Evolutionary conservation across 2,113 vertebrate species (phyloP).

Genomic region (Eudyptes chrysolophus): DNA sequence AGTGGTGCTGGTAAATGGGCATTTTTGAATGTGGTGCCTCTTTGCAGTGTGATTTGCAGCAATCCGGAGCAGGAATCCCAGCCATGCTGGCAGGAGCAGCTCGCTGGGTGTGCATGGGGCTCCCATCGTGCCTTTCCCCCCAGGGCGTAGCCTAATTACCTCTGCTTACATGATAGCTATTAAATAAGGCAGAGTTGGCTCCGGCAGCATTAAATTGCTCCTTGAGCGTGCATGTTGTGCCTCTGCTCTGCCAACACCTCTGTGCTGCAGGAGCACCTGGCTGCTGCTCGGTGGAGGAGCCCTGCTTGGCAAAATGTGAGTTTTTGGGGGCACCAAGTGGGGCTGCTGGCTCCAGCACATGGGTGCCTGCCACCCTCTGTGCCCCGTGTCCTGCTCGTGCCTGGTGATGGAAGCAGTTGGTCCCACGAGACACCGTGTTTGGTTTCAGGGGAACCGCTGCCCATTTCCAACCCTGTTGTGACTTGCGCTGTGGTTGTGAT

Average conservation of each 20-base stretch:
- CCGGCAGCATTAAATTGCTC: rapidly evolving
- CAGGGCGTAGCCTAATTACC: background rate
- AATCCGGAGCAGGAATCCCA: rapidly evolving
- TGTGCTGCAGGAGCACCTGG: rapidly evolving
- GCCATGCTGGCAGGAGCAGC: background rate
- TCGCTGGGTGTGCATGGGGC: rapidly evolving
- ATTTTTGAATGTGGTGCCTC: rapidly evolving
- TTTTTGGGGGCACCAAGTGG: rapidly evolving
- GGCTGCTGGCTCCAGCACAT: rapidly evolving
- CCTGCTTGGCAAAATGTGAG: background rate
- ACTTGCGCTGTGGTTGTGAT: rapidly evolving
- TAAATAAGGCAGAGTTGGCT: background rate
- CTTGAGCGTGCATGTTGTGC: rapidly evolving
- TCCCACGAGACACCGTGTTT: rapidly evolving
- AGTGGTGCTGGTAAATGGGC: rapidly evolving
- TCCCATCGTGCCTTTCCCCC: background rate
- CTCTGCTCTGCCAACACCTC: background rate
- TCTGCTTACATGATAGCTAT: background rate
- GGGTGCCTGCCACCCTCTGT: rapidly evolving
- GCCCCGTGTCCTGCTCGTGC: rapidly evolving
- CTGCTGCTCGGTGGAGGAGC: background rate
- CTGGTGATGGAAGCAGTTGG: rapidly evolving
- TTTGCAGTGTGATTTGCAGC: rapidly evolving
- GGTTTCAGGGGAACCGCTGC: rapidly evolving
- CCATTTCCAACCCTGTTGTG: rapidly evolving